Base-by-base conservation (phyloP, 2,113 vertebrate species). In the Heteronetta atricapilla region DNA sequence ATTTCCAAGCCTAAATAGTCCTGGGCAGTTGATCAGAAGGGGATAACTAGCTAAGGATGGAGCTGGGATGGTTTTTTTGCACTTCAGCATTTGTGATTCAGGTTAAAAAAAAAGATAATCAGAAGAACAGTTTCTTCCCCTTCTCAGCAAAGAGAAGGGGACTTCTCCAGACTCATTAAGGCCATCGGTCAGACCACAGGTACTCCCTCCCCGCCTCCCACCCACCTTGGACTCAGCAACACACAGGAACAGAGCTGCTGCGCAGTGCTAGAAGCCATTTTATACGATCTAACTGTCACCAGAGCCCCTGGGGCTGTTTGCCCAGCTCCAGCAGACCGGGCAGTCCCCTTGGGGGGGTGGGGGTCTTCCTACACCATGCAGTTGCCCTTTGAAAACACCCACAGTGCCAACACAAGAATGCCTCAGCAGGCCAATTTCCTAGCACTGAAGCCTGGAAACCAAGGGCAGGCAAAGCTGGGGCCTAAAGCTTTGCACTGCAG, bases 151-250 rank as follows among this genome's bases (percentile, higher is more conserved):
- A 59, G 34, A 15, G 29, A 42, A 38, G 3, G n/a, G 11, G 5
- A 18, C 17, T 55, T 8, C 26, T 23, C 26, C 58, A 63, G 44
- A 26, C 40, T n/a, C 20, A 38, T 21, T 21, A 52, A 44, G 10
- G 34, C 55, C 52, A 53, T 11, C 31, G 14, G 20, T 64, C 76
- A 34, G 33, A 53, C 19, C 56, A 33, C 50, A 63, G 48, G 48
- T 21, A 67, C 13, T 14, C 4, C 29, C 10, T 11, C 12, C 3
- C 3, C 9, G 2, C 1, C 9, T 10, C 4, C 4, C 18, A 3
- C 2, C 20, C 20, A 21, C 46, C 46, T 48, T 36, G 46, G n/a
- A 25, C 25, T 52, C 26, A 22, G n/a, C n/a, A 86, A 33, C 1
- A 53, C 44, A 25, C 8, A n/a, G 56, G 60, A 79, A 64, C n/a